These are phyloP conservation scores for Tachypleus tridentatus DNA, from an alignment of 1,140 invertebrate species.

Conservation along the genomic window DNA sequence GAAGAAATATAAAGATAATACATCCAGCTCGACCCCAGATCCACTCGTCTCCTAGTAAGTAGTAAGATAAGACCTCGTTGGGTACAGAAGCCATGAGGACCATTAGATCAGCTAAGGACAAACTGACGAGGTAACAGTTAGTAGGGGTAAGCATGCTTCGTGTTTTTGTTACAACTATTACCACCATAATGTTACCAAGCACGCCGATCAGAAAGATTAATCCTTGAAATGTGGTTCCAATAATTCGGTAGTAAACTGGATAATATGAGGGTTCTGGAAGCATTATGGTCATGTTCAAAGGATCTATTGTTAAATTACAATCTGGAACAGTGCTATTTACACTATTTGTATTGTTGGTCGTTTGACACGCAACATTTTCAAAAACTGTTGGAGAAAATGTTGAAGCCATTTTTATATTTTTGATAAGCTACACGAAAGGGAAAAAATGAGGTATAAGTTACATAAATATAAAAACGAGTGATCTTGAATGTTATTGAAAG, in stretches of 20 bases:
- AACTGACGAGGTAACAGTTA: constrained; percentile 48
- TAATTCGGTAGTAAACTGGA: constrained; percentile 37
- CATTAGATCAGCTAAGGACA: constrained; percentile 47
- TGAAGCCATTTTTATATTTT: too few species aligned
- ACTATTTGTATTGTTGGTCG: too few species aligned
- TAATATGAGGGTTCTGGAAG: constrained; percentile 32
- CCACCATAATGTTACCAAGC: constrained; percentile 43
- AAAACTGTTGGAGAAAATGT: too few species aligned
- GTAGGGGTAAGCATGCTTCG: constrained; percentile 46
- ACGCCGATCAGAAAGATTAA: constrained; percentile 43
- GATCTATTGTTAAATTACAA: too few species aligned
- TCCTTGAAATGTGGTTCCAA: constrained; percentile 47
- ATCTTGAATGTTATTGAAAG: too few species aligned
- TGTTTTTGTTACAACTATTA: constrained; percentile 39
- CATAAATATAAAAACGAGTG: too few species aligned
- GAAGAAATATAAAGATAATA: constrained; percentile 46
- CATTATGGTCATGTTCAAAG: too few species aligned
- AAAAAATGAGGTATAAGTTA: too few species aligned
- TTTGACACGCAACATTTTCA: too few species aligned
- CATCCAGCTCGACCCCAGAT: constrained; percentile 48
- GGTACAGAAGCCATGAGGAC: constrained; percentile 46
- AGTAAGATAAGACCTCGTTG: constrained; percentile 46
- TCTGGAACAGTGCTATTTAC: too few species aligned
- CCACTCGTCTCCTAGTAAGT: constrained; percentile 44
- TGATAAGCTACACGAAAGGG: too few species aligned